Conservation (phyloP, 37 sponge, comb jelly and placozoan genomes). For the Ianthella basta region DNA sequence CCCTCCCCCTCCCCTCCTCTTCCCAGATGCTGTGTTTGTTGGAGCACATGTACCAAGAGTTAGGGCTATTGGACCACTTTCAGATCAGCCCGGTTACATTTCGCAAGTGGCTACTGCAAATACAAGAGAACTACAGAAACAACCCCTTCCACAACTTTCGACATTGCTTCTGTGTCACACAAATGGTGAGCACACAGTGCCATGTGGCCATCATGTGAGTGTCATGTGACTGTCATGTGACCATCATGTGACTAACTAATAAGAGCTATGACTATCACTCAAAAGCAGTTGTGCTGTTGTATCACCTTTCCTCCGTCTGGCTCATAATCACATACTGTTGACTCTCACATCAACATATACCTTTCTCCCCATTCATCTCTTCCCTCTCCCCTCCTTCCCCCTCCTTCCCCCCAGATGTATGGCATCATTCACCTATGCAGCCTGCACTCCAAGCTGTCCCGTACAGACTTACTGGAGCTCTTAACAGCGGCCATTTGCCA, state of each 20-base stretch:
- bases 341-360: background rate
- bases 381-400: background rate
- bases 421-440: conserved; percentile 83
- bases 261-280: no score
- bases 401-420: conserved; percentile 68
- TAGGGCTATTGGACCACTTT: conserved; percentile 67
- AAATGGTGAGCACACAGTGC: conserved; percentile 67
- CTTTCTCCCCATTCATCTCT: background rate
- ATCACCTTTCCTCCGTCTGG: background rate
- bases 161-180: conserved; percentile 93
- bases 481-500: conserved; percentile 81
- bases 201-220: background rate
- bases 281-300: no score
- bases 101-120: conserved; percentile 73
- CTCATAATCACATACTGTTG: background rate
- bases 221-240: no score
- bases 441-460: conserved; percentile 46
- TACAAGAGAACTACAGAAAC: conserved; percentile 81
- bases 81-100: conserved; percentile 69
- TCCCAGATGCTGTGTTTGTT: conserved; percentile 78
- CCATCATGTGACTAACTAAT: no score
- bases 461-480: conserved; percentile 59
- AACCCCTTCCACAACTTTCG: conserved; percentile 95
- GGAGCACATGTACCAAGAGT: conserved; percentile 88
- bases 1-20: background rate